Evolutionary conservation across 1,140 invertebrate genomes (phyloP).

Genomic region (Rhyzopertha dominica): DNA sequence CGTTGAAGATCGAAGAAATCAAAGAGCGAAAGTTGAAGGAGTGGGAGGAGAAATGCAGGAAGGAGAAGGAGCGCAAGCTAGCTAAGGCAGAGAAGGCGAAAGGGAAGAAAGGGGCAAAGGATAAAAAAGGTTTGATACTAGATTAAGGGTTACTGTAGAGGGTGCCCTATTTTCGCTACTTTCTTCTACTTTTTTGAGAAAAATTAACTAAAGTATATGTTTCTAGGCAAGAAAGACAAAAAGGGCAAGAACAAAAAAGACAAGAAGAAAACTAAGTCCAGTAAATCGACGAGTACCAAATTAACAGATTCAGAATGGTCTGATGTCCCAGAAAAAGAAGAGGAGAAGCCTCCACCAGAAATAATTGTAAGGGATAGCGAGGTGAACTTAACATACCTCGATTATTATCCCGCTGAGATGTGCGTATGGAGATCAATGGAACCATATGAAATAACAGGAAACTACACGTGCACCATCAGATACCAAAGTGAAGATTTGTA

Average conservation of each 20-base stretch:
- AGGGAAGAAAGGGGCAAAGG: conserved; percentile 13
- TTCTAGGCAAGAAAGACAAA: conserved; percentile 7
- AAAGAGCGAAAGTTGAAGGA: conserved; percentile 19
- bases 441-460: conserved; percentile 25
- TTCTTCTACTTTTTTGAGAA: too few relatives aligned
- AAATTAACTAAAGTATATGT: too few relatives aligned
- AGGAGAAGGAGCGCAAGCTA: conserved; percentile 3
- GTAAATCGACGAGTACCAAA: conserved; percentile 14
- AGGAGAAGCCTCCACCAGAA: conserved; percentile 9
- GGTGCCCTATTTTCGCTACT: too few relatives aligned
- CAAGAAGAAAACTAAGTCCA: conserved; percentile 18
- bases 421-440: conserved; percentile 28
- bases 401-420: conserved; percentile 34
- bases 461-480: conserved; percentile 22
- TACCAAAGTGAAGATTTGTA: conserved; percentile 15
- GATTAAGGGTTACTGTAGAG: too few relatives aligned
- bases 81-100: not conserved
- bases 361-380: conserved; percentile 20
- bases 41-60: conserved; percentile 5
- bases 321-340: not conserved
- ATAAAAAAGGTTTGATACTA: too few relatives aligned
- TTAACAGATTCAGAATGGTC: not conserved
- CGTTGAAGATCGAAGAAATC: conserved; percentile 23
- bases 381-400: conserved; percentile 16
- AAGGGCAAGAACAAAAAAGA: conserved; percentile 9